Evolutionary conservation across 2,888 invertebrate genomes (phyloP).

Genomic region (Leuctra nigra): DNA sequence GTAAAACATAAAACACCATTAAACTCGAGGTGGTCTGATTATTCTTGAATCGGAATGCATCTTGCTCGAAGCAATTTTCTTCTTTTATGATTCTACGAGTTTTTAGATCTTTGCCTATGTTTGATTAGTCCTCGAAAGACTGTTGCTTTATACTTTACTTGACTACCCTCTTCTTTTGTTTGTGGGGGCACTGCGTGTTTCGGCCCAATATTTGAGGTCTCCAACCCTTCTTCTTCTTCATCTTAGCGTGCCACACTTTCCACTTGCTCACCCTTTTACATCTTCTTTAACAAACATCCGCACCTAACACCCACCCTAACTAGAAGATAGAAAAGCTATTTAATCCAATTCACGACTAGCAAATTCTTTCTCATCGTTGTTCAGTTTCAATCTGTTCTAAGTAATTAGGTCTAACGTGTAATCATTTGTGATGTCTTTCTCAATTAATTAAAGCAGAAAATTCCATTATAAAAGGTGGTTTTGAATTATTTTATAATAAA

Average conservation of each 20-base stretch:
- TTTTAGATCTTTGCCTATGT: too few relatives aligned
- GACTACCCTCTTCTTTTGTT: too few relatives aligned
- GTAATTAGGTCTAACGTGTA: constrained; percentile 10
- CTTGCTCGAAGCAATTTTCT: constrained; percentile 8
- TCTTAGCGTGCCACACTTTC: too few relatives aligned
- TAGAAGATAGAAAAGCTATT: too few relatives aligned
- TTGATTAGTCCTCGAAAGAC: too few relatives aligned
- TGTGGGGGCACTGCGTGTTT: too few relatives aligned
- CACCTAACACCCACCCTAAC: background rate
- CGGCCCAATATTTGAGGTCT: background rate
- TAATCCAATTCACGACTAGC: too few relatives aligned
- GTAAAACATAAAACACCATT: constrained; percentile 6
- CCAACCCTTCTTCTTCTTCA: background rate
- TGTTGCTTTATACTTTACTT: too few relatives aligned
- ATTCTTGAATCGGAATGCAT: constrained; percentile 13
- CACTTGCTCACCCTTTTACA: background rate
- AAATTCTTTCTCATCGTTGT: background rate
- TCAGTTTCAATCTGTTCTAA: background rate
- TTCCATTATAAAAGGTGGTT: constrained; percentile 17
- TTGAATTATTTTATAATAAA: constrained; percentile 11
- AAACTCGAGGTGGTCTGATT: constrained; percentile 17
- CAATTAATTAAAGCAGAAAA: constrained; percentile 3
- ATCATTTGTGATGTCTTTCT: constrained; percentile 14
- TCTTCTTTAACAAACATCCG: background rate
- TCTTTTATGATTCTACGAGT: constrained; percentile 3